These are phyloP conservation scores for Coryphaenoides rupestris DNA, from an alignment of 2,113 vertebrate genomes.

Conservation along the genomic window DNA sequence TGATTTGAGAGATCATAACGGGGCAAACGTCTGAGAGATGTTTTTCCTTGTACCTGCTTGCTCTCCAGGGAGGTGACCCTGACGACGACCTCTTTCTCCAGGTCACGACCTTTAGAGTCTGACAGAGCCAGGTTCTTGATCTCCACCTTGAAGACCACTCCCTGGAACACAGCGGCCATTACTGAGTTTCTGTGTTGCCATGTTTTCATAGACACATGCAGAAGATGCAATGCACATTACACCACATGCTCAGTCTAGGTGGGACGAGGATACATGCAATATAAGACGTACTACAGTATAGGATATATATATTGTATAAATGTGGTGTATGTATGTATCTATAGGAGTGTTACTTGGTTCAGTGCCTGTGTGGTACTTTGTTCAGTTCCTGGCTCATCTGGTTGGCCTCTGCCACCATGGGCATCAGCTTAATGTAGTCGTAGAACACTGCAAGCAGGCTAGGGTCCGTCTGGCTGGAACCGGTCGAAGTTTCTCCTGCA, in stretches of 20 bases:
- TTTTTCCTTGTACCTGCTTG: constrained; percentile 64
- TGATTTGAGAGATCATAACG: no score
- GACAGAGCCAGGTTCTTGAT: constrained; percentile 85
- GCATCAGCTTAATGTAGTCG: constrained; percentile 84
- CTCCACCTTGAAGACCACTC: constrained; percentile 79
- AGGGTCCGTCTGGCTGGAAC: constrained; percentile 68
- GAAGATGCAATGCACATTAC: no score
- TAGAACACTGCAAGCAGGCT: constrained; percentile 83
- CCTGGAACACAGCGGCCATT: constrained; percentile 63
- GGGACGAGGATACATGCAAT: no score
- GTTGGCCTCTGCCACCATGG: constrained; percentile 83
- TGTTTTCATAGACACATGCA: no score
- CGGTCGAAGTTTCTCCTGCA: constrained; percentile 54
- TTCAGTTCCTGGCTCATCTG: constrained; percentile 85
- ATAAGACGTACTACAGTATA: no score
- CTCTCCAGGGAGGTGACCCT: constrained; percentile 70
- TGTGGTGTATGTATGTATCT: no score
- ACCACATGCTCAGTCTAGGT: no score
- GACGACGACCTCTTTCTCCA: constrained; percentile 81
- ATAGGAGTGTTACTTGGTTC: no score
- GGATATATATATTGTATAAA: no score
- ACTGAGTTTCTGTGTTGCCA: no score
- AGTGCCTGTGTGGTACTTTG: constrained; percentile 61
- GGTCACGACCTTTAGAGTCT: constrained; percentile 81
- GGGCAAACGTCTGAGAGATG: neutral